phyloP scores from a whole-genome alignment of 2,888 invertebrate species.

The Drosophila mercatorum region DNA sequence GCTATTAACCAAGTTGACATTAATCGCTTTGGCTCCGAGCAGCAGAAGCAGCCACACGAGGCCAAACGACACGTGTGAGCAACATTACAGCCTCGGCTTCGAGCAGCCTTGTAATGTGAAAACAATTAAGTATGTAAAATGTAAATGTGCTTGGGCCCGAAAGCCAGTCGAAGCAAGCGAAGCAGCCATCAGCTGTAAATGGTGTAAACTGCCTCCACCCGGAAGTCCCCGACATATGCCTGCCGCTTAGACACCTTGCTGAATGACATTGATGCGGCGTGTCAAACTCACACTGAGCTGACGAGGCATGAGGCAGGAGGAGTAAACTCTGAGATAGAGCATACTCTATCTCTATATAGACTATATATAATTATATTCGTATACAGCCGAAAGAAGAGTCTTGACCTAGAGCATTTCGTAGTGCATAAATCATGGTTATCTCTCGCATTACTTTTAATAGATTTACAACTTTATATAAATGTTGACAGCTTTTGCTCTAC shows the following conservation, averaged over 20 bases:
- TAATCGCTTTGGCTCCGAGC: conserved; percentile 71
- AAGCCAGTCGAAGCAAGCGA: not conserved
- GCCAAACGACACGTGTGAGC: conserved; percentile 21
- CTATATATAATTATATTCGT: no score
- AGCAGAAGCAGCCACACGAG: no score
- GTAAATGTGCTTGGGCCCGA: conserved; percentile 50
- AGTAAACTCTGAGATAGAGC: not conserved
- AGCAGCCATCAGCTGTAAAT: conserved; percentile 2
- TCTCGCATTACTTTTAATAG: conserved; percentile 1
- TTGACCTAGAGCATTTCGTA: no score
- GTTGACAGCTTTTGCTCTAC: conserved; percentile 4
- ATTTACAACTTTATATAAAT: conserved; percentile 12
- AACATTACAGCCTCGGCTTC: conserved; percentile 45
- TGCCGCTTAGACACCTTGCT: not conserved
- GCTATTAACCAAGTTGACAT: conserved; percentile 80
- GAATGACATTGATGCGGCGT: conserved; percentile 43
- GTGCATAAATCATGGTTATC: not conserved
- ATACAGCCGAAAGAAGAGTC: no score
- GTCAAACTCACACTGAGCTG: conserved; percentile 11
- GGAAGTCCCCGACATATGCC: conserved; percentile 22
- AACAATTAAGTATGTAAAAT: conserved; percentile 77
- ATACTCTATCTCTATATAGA: not conserved
- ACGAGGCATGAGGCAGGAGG: conserved; percentile 17
- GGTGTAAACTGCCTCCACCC: conserved; percentile 1
- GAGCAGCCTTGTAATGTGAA: conserved; percentile 60